Percentiles rank a stretch among this genome's conserved stretches.
phyloP scores from a whole-genome alignment of 2,113 vertebrate species.

The Rafetus swinhoei region DNA sequence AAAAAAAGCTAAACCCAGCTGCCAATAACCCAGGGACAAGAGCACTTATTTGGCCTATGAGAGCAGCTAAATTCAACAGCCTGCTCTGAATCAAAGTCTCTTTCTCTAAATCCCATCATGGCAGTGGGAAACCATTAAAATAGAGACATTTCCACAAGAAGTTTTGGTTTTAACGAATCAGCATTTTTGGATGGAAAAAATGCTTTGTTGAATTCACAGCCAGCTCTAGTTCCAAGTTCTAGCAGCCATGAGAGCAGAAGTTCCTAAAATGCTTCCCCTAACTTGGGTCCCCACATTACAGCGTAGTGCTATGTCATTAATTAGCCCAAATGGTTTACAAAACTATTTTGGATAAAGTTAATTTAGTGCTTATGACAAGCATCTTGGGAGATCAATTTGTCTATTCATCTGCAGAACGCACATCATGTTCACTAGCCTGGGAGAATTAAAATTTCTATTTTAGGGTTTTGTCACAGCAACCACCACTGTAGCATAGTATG shows the following conservation, averaged over 20 bases:
- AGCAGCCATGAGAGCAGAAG: not conserved
- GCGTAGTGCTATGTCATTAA: not conserved
- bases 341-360: not conserved
- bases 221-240: not conserved
- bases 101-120: not conserved
- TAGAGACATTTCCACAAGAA: not conserved
- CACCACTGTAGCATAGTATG: not conserved
- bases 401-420: not conserved
- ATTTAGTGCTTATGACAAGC: not conserved
- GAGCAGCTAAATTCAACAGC: not conserved
- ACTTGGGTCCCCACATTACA: accelerated
- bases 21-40: not conserved
- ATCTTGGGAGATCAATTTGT: not conserved
- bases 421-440: not conserved
- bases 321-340: not conserved
- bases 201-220: not conserved
- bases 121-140: not conserved
- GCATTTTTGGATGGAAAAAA: not conserved
- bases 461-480: not conserved
- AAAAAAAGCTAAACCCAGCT: not conserved
- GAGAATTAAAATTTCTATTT: not conserved
- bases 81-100: not conserved
- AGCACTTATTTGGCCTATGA: not conserved
- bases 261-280: not conserved
- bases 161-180: not conserved